Percentiles rank a stretch among this genome's conserved stretches.
These are phyloP conservation scores for Herpailurus yagouaroundi DNA, from an alignment of 2,113 vertebrate species.

Conservation along the genomic window DNA sequence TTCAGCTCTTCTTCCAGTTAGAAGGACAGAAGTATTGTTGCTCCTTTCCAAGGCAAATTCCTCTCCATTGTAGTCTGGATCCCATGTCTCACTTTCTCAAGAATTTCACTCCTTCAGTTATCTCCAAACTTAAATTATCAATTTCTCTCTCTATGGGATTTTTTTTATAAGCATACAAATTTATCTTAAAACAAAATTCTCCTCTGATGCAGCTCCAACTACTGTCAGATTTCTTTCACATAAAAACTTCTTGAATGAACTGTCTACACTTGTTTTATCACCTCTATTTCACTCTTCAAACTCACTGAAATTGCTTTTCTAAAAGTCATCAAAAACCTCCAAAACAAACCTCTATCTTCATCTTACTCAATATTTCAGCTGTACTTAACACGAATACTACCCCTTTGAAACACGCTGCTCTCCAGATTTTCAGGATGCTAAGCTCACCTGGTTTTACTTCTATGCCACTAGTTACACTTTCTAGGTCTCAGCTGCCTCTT, in stretches of 20 bases:
- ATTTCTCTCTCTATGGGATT: not conserved
- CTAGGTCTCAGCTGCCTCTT: not conserved
- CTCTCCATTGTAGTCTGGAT: not conserved
- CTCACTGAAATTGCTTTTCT: not conserved
- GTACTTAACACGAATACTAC: not conserved
- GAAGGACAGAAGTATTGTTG: not conserved
- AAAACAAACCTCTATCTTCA: not conserved
- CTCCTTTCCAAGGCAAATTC: not conserved
- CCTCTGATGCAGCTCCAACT: not conserved
- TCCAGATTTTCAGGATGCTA: not conserved
- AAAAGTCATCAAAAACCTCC: not conserved
- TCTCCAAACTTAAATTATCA: not conserved
- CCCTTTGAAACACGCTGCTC: not conserved
- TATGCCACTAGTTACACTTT: not conserved
- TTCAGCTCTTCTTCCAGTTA: not conserved
- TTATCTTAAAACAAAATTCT: not conserved
- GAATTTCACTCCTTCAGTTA: not conserved
- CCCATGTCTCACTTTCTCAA: not conserved
- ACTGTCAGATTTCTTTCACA: not conserved
- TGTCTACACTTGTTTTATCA: not conserved
- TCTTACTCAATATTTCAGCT: not conserved
- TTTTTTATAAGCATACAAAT: not conserved
- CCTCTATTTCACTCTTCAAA: not conserved
- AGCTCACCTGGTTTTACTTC: not conserved
- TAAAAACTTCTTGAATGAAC: not conserved